Conservation (phyloP, 2,797 vertebrate species). For the Gadopsis marmoratus region DNA sequence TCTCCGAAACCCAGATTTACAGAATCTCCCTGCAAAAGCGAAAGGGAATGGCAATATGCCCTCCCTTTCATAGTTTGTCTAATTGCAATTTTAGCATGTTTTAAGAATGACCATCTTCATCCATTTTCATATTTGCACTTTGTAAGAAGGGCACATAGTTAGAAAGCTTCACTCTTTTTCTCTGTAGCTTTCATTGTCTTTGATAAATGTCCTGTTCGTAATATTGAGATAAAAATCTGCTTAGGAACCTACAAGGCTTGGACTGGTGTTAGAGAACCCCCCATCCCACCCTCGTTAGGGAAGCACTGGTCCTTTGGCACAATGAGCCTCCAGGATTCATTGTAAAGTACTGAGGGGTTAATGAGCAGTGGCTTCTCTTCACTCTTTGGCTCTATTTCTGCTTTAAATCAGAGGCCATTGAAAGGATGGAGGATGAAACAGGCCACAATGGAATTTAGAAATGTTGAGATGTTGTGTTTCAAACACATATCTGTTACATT, state of each 20-base stretch:
- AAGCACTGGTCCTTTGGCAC: conserved; percentile 92
- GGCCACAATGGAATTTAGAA: conserved; percentile 69
- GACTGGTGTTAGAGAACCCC: conserved; percentile 10
- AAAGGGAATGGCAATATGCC: not conserved
- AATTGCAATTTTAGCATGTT: not conserved
- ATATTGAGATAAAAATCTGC: conserved; percentile 3
- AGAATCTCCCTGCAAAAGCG: not conserved
- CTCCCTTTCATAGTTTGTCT: not conserved
- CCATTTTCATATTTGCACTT: not conserved
- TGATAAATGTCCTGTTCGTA: not conserved
- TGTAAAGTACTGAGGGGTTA: conserved; percentile 95
- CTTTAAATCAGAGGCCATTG: conserved; percentile 85
- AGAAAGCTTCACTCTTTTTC: not conserved
- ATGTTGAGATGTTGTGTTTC: conserved; percentile 36
- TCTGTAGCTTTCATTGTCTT: not conserved
- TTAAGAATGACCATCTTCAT: not conserved
- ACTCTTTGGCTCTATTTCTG: conserved; percentile 91
- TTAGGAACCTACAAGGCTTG: conserved; percentile 20
- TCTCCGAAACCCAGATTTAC: not conserved
- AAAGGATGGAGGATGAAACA: conserved; percentile 89
- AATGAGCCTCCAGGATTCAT: conserved; percentile 92
- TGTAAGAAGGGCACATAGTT: not conserved
- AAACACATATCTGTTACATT: conserved; percentile 40
- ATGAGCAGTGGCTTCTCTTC: conserved; percentile 91
- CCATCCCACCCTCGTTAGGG: conserved; percentile 84